Conservation (phyloP, 2,113 vertebrate species). For the Trematomus loennbergii region DNA sequence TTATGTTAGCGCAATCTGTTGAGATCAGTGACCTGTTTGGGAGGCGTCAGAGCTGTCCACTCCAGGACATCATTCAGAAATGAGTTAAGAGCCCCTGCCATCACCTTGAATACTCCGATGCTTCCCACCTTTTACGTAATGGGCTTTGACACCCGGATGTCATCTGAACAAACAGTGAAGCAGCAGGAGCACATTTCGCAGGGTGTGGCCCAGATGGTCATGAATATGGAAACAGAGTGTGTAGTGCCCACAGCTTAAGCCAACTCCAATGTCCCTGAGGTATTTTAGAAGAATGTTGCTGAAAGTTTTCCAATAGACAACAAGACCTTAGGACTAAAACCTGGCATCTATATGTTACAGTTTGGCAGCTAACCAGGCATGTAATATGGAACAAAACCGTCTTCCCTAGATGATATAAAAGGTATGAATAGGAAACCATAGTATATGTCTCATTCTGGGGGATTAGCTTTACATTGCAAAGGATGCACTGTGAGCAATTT, state of each 20-base stretch:
- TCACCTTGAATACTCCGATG: slow-evolving; percentile 58
- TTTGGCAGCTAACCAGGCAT: not conserved
- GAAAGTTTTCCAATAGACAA: slow-evolving; percentile 30
- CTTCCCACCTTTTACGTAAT: slow-evolving; percentile 62
- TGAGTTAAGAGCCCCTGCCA: slow-evolving; percentile 26
- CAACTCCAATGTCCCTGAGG: slow-evolving; percentile 30
- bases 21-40: slow-evolving; percentile 49
- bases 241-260: slow-evolving; percentile 39
- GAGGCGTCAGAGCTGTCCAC: slow-evolving; percentile 30
- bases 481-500: not conserved
- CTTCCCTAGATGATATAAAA: not conserved
- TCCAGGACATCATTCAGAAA: slow-evolving; percentile 40
- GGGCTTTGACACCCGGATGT: slow-evolving; percentile 65
- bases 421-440: not conserved
- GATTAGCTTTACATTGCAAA: not conserved
- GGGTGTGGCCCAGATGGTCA: slow-evolving; percentile 79
- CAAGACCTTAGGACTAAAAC: not conserved
- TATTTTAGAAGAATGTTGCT: slow-evolving; percentile 18
- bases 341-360: not conserved
- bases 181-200: slow-evolving; percentile 64
- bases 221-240: slow-evolving; percentile 73
- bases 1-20: slow-evolving; percentile 61
- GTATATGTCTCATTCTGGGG: not conserved
- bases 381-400: slow-evolving; percentile 1
- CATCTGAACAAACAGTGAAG: slow-evolving; percentile 63